phyloP scores from a whole-genome alignment of 2,888 invertebrate species.

The Drosophila pegasa region DNA sequence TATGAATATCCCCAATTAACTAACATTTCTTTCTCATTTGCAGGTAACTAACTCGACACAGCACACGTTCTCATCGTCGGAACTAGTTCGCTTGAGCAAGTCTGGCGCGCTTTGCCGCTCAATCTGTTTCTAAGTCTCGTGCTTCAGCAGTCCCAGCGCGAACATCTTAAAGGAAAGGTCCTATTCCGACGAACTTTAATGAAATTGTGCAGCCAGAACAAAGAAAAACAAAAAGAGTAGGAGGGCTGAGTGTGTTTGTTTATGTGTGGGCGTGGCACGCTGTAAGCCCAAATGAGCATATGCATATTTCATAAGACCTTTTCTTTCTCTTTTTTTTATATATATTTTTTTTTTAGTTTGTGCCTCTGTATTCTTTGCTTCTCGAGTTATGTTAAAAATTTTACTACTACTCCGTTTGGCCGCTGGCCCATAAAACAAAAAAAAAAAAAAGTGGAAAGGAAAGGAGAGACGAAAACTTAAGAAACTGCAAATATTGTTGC shows the following conservation, averaged over 20 bases:
- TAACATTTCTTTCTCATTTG: background rate
- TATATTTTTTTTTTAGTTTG: constrained; percentile 28
- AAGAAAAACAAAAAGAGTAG: constrained; percentile 12
- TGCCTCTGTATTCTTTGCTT: constrained; percentile 2
- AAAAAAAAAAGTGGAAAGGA: background rate
- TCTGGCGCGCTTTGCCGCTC: background rate
- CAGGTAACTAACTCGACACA: constrained; percentile 4
- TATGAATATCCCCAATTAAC: too few relatives aligned
- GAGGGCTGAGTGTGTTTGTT: constrained; percentile 23
- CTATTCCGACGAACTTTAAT: constrained; percentile 62
- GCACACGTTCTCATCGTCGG: background rate
- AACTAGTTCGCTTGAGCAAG: background rate
- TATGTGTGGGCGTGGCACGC: constrained; percentile 25
- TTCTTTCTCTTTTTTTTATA: constrained; percentile 37
- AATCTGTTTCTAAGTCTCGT: background rate
- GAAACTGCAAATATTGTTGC: constrained; percentile 55
- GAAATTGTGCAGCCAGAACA: constrained; percentile 36
- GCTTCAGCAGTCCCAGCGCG: constrained; percentile 40
- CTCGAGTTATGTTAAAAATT: constrained; percentile 68
- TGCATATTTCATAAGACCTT: constrained; percentile 77
- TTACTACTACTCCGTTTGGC: constrained; percentile 60
- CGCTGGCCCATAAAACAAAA: constrained; percentile 41
- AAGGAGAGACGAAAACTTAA: constrained; percentile 40
- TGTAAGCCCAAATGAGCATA: constrained; percentile 71
- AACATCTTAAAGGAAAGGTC: constrained; percentile 55